Base-by-base conservation (phyloP, 2,797 vertebrate species). In the Sitta carolinensis region DNA sequence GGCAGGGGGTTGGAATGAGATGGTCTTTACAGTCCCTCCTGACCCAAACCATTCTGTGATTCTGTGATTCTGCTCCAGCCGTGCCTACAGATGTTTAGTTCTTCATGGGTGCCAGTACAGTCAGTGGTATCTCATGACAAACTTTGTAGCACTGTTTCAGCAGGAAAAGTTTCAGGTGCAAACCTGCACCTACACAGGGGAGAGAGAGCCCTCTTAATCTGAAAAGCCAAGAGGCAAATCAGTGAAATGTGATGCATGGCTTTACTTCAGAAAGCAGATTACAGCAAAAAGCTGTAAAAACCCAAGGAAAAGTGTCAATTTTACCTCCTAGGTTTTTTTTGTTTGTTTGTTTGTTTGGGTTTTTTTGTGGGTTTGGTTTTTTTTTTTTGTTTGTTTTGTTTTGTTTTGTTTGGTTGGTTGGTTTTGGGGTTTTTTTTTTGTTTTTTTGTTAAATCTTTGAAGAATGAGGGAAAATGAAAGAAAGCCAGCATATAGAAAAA, bases 251-350 rank as follows among this genome's bases (percentile, higher is more conserved):
- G 68, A 75, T 61, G 54, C 58, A 4, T 40, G 38, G 43, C 27
- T 82, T 90, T 85, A 29, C 43, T 85, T 87, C 13, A 57, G 72
- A 90, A 88, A 92, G 63, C 29, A 69, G 59, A 81, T 94, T 81
- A 67, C n/a, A 82, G 45, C 50, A 84, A 79, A 86, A 79, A 86
- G 21, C 51, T 93, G 38, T 59, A 64, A 82, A 90, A 83, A 62
- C 7, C 32, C 36, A 54, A 55, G 51, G 66, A 91, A 48, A 47
- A 68, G 51, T 48, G n/a, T 74, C 0, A 7, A 67, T 90, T 95
- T 73, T 3, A 45, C 23, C 22, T 95, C 42, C 25, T 89, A 73
- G 27, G 8, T 36, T 36, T 36, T 36, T 36, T 36, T 36, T 36
- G 36, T 36, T 36, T 36, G 36, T 36, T 36, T 36, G 36, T 36